phyloP scores from a whole-genome alignment of 1,140 invertebrate species.

The Pectinophora gossypiella region DNA sequence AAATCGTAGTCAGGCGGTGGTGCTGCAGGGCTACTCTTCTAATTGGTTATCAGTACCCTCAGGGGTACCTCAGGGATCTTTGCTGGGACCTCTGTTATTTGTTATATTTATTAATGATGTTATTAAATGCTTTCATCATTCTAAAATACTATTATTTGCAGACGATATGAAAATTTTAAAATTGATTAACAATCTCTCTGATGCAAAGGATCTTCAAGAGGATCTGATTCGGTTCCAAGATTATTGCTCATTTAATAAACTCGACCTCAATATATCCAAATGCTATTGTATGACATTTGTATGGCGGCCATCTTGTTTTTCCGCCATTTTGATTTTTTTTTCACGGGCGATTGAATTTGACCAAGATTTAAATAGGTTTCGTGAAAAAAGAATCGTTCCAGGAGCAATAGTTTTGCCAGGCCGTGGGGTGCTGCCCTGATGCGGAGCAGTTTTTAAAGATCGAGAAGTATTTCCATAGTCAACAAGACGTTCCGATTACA shows the following conservation, averaged over 20 bases:
- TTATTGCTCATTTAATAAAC: not conserved
- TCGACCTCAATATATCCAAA: not conserved
- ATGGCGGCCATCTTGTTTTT: no score
- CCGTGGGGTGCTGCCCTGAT: no score
- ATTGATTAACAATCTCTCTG: not conserved
- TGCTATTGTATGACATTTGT: slow-evolving; percentile 3
- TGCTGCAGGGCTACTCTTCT: slow-evolving; percentile 18
- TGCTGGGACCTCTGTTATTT: slow-evolving; percentile 7
- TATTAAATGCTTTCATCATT: not conserved
- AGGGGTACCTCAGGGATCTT: slow-evolving; percentile 8
- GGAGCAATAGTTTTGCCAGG: no score
- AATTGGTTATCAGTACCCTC: not conserved
- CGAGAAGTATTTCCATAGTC: no score
- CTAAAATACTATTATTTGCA: slow-evolving; percentile 10
- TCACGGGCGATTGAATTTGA: no score
- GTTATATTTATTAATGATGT: slow-evolving; percentile 9
- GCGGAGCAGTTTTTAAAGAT: no score
- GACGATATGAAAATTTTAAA: slow-evolving; percentile 12
- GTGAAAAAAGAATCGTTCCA: no score
- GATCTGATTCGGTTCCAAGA: not conserved
- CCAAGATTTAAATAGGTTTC: no score
- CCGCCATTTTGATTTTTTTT: no score
- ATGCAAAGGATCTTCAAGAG: no score
- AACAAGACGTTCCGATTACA: no score
- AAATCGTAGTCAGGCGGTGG: slow-evolving; percentile 23